Conservation (phyloP, 2,797 vertebrate genomes). For the Hirundo rustica region DNA sequence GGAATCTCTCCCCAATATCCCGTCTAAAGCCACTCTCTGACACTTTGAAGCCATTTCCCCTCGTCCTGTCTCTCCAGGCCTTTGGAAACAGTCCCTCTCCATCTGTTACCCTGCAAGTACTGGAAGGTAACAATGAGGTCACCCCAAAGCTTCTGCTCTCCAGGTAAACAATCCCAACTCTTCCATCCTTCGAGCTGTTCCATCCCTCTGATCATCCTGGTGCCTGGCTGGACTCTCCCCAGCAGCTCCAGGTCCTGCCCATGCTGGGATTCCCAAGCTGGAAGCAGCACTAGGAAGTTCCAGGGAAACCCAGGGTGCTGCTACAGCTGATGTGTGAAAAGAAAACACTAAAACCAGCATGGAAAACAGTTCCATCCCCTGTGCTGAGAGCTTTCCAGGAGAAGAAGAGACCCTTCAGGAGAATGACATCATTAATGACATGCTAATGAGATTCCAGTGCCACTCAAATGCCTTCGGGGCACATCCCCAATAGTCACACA, state of each 20-base stretch:
- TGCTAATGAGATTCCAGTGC: not conserved
- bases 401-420: not conserved
- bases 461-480: rapidly evolving
- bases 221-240: not conserved
- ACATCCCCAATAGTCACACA: not conserved
- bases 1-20: not conserved
- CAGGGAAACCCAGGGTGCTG: not conserved
- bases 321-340: rapidly evolving
- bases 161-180: not conserved
- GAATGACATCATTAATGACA: not conserved
- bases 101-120: not conserved
- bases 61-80: not conserved
- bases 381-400: not conserved
- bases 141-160: not conserved
- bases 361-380: not conserved
- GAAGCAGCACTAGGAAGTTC: not conserved
- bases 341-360: rapidly evolving
- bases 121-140: not conserved
- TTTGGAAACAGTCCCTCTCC: not conserved
- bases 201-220: not conserved
- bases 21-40: not conserved
- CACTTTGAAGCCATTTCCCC: not conserved
- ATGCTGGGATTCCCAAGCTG: not conserved
- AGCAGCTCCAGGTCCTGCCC: not conserved
- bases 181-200: not conserved